Evolutionary conservation across 2,888 invertebrate genomes (phyloP).

Genomic region (Chloromyia formosa): DNA sequence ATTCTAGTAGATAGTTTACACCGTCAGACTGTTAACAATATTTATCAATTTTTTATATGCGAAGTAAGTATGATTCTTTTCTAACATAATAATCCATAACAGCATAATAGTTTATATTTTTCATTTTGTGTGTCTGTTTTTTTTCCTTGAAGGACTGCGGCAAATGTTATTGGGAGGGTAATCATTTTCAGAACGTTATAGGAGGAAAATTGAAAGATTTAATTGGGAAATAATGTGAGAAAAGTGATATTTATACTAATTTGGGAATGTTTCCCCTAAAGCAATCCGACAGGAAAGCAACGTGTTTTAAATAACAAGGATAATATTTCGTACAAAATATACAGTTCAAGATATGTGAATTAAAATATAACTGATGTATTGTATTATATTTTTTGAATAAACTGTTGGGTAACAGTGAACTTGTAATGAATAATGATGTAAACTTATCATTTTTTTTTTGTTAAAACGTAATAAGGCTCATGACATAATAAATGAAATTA

Average conservation of each 20-base stretch:
- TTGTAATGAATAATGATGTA: too few species aligned
- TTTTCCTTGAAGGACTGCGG: conserved; percentile 62
- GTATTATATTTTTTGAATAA: too few species aligned
- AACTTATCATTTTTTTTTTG: too few species aligned
- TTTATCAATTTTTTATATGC: conserved; percentile 49
- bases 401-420: too few species aligned
- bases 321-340: conserved; percentile 31
- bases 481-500: too few species aligned
- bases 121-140: neutral
- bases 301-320: too few species aligned
- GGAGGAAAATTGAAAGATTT: conserved; percentile 43
- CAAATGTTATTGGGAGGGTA: conserved; percentile 51
- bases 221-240: conserved; percentile 18
- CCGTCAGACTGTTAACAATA: conserved; percentile 57
- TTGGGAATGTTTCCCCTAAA: too few species aligned
- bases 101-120: neutral
- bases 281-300: too few species aligned
- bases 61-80: conserved; percentile 36
- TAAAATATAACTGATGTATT: too few species aligned
- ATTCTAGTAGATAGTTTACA: conserved; percentile 58
- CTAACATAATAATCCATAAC: too few species aligned
- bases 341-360: conserved; percentile 10
- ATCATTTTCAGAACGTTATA: conserved; percentile 48
- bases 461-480: too few species aligned
- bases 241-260: conserved; percentile 28